Conservation (phyloP, 2,797 vertebrate species). For the Cryptoprocta ferox region DNA sequence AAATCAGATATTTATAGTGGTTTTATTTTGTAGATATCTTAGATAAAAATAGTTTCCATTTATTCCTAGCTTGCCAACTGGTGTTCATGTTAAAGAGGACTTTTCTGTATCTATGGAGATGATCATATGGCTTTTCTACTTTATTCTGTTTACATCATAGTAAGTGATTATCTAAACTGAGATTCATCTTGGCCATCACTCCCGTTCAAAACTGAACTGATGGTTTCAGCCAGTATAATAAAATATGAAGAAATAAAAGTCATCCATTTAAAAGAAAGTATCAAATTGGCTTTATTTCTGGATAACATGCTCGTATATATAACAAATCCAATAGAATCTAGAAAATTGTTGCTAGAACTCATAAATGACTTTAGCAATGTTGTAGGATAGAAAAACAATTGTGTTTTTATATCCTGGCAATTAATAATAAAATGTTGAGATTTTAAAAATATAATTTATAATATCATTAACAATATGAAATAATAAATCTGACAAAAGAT, state of each 20-base stretch:
- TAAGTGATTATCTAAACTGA: background rate
- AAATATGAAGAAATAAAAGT: background rate
- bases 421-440: background rate
- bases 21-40: background rate
- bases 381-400: background rate
- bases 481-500: background rate
- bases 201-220: background rate
- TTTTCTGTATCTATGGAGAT: background rate
- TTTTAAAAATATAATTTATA: background rate
- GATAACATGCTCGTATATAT: background rate
- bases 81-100: background rate
- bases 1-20: background rate
- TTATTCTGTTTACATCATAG: background rate
- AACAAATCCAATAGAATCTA: background rate
- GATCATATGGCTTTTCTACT: background rate
- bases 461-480: background rate
- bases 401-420: background rate
- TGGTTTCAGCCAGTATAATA: background rate
- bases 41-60: background rate
- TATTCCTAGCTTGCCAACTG: background rate
- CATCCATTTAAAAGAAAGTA: background rate
- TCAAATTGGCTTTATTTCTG: background rate
- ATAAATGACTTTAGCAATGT: background rate
- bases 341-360: background rate
- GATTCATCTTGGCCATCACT: background rate